Evolutionary conservation across 1,140 invertebrate species (phyloP).

Genomic region (Drosophila santomea): DNA sequence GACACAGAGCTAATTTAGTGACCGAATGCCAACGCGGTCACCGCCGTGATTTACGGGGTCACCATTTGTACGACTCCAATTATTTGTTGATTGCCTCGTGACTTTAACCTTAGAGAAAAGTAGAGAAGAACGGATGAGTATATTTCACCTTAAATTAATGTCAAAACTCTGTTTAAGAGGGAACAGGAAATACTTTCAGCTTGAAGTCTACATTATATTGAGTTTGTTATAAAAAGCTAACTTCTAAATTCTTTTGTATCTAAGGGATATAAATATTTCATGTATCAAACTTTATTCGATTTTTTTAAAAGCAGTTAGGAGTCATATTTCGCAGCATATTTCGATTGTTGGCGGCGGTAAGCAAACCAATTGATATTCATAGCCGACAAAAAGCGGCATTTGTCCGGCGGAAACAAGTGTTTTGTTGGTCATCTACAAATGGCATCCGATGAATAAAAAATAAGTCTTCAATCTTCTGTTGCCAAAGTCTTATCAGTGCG

Average conservation of each 20-base stretch:
- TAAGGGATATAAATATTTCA: neutral
- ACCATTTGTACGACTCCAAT: conserved; percentile 47
- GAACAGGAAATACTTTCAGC: neutral
- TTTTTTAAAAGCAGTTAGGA: neutral
- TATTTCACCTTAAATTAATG: neutral
- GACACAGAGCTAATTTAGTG: conserved; percentile 69
- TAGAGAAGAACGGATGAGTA: neutral
- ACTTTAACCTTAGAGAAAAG: conserved; percentile 1
- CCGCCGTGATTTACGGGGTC: conserved; percentile 55
- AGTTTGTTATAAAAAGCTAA: too few species aligned
- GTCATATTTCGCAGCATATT: neutral
- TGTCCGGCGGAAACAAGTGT: conserved; percentile 42
- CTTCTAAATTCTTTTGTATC: neutral
- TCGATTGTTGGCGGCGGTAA: neutral
- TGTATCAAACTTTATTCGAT: neutral
- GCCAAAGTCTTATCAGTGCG: conserved; percentile 9
- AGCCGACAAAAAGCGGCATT: conserved; percentile 5
- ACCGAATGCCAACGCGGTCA: conserved; percentile 53
- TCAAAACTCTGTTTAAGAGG: neutral
- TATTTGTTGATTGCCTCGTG: conserved; percentile 20
- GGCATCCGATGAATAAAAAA: conserved; percentile 50
- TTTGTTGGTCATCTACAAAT: conserved; percentile 55
- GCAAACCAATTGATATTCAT: conserved; percentile 22
- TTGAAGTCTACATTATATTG: too few species aligned
- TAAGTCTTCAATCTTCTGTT: conserved; percentile 48